Evolutionary conservation across 2,888 invertebrate genomes (phyloP), one percentile per base, ranked within the genome.

Genomic region (Frankliniella intonsa): DNA sequence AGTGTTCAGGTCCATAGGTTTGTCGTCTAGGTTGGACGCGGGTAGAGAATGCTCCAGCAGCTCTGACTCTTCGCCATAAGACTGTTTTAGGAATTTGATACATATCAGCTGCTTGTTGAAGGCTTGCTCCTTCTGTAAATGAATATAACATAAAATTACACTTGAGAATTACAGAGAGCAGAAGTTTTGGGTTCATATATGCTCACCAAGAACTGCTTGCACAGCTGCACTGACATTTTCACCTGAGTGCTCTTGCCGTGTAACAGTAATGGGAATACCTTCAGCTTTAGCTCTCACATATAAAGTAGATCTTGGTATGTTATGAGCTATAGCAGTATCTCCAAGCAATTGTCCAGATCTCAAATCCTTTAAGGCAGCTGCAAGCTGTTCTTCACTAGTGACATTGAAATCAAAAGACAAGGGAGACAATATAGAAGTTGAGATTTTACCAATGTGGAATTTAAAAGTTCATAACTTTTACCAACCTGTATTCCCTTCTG

Each of bases 81-180:
- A 89, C 89, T 27, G 89, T 89, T 86, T 89, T 89, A 19, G 89
- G 89, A 83, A 89, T 88, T 69, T 87, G 86, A 84, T 86, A 88
- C 85, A 86, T 86, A 83, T 88, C 88, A 25, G 89, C 86, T 51
- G 89, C 88, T 81, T 87, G 87, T 83, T 89, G 88, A 62, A 89
- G 85, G 83, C 89, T 89, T 50, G 88, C 86, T 81, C 89, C 89
- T 80, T 85, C 88, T 88, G 79, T 3, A 84, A 83, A 27, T 82
- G 22, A 79, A 69, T 80, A 82, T 17, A 80, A 80, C 11, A 12
- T 14, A 19, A 27, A 22, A 82, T 49, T 17, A 79, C 11, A 27
- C 80, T 25, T 10, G 0, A 25, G 49, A 12, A 81, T 80, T 7
- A 81, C 22, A n/a, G 22, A 25, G 12, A 25, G 12, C 12, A 69